Evolutionary conservation across 2,113 vertebrate species (phyloP).

Genomic region (Excalfactoria chinensis): DNA sequence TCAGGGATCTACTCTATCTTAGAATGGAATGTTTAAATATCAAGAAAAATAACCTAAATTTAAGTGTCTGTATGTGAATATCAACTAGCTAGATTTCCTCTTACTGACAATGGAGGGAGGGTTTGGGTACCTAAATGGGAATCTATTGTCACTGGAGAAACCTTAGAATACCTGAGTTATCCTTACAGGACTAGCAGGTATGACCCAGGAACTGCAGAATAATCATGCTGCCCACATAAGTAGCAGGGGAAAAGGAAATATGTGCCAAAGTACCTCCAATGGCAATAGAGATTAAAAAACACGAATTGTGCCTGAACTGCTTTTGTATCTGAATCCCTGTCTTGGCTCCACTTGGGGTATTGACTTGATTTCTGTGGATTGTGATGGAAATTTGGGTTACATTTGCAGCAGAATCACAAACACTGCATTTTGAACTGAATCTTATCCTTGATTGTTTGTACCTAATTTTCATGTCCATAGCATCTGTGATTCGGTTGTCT

Average conservation of each 20-base stretch:
- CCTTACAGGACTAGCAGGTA: not conserved
- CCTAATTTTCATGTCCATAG: not conserved
- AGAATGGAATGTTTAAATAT: not conserved
- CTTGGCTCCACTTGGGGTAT: not conserved
- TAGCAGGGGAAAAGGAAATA: not conserved
- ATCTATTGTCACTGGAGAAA: not conserved
- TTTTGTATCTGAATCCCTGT: not conserved
- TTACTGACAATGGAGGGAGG: fast-evolving
- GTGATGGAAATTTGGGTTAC: not conserved
- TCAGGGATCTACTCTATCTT: not conserved
- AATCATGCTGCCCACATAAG: not conserved
- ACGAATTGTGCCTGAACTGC: too few species aligned
- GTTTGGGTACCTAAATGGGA: not conserved
- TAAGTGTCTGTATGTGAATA: not conserved
- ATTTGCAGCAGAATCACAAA: not conserved
- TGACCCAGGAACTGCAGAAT: fast-evolving
- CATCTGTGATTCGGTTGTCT: fast-evolving
- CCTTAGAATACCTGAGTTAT: too few species aligned
- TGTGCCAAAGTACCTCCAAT: not conserved
- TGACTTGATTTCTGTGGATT: not conserved
- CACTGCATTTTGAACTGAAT: not conserved
- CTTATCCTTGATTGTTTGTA: not conserved
- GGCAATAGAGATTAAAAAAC: not conserved
- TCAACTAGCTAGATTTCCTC: not conserved
- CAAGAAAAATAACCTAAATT: not conserved